Evolutionary conservation across 2,888 invertebrate species (phyloP).

Genomic region (Parapristionchus giblindavisi): DNA sequence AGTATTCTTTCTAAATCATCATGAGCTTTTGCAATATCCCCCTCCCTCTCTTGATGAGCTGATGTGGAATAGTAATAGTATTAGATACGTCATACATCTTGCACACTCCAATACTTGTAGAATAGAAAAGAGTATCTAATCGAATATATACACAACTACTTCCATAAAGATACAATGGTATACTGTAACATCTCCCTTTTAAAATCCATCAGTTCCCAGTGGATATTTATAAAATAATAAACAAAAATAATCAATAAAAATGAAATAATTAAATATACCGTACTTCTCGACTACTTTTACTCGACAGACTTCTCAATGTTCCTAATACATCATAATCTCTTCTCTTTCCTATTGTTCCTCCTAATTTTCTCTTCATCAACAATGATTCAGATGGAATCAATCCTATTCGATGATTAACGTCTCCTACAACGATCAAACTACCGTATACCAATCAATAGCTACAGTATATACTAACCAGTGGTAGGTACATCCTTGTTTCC

Average conservation of each 20-base stretch:
- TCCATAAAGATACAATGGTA: no score
- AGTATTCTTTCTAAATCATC: no score
- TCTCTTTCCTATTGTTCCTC: conserved; percentile 36
- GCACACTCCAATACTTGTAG: no score
- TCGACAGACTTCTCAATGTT: conserved; percentile 30
- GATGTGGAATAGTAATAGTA: neutral
- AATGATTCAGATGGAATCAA: conserved; percentile 91
- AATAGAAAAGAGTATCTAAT: no score
- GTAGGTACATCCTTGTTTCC: neutral
- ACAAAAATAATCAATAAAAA: neutral
- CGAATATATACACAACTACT: no score
- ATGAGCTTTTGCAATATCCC: no score
- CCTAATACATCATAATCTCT: conserved; percentile 29
- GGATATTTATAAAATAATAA: neutral
- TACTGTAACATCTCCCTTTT: no score
- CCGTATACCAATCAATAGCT: neutral
- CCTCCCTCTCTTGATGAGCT: no score
- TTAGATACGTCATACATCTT: no score
- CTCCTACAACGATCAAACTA: conserved; percentile 73
- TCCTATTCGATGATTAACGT: conserved; percentile 85
- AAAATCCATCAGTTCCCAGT: no score
- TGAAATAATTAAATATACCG: no score
- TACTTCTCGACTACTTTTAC: conserved; percentile 28
- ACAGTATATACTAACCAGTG: neutral
- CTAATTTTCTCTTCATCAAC: conserved; percentile 73